Percentiles rank a stretch among this genome's conserved stretches.
phyloP scores from a whole-genome alignment of 2,797 vertebrate genomes.

The Numenius phaeopus region DNA sequence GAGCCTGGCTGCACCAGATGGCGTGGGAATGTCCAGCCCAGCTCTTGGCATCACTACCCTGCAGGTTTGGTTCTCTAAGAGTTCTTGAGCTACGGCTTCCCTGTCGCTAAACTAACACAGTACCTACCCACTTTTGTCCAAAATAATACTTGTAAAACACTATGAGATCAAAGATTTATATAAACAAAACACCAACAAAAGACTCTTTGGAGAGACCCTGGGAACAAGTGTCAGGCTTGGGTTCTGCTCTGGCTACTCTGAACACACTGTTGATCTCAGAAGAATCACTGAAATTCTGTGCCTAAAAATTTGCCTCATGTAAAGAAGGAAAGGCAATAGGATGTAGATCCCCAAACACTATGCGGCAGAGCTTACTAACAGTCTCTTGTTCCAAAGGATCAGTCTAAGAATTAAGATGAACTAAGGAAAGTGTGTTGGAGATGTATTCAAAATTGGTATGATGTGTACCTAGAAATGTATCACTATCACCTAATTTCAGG shows the following conservation, averaged over 20 bases:
- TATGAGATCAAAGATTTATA: fast-evolving
- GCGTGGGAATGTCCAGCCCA: neutral
- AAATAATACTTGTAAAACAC: neutral
- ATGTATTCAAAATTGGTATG: neutral
- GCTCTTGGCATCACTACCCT: neutral
- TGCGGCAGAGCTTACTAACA: neutral
- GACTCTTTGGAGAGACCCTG: neutral
- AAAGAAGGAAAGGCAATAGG: neutral
- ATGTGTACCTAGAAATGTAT: neutral
- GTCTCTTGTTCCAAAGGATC: neutral
- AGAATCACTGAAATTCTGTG: neutral
- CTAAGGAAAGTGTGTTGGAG: neutral
- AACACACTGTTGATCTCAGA: neutral
- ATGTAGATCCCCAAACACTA: neutral
- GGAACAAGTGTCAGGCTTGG: fast-evolving
- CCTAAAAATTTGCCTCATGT: neutral
- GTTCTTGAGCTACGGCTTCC: neutral
- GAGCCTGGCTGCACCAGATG: fast-evolving
- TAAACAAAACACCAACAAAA: neutral
- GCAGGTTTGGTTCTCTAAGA: neutral
- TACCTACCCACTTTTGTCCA: neutral
- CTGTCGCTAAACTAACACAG: neutral
- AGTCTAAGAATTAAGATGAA: neutral
- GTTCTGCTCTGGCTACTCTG: neutral
- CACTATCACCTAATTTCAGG: neutral